These are phyloP conservation scores for Callocephalon fimbriatum DNA, from an alignment of 2,113 vertebrate genomes.

Conservation along the genomic window DNA sequence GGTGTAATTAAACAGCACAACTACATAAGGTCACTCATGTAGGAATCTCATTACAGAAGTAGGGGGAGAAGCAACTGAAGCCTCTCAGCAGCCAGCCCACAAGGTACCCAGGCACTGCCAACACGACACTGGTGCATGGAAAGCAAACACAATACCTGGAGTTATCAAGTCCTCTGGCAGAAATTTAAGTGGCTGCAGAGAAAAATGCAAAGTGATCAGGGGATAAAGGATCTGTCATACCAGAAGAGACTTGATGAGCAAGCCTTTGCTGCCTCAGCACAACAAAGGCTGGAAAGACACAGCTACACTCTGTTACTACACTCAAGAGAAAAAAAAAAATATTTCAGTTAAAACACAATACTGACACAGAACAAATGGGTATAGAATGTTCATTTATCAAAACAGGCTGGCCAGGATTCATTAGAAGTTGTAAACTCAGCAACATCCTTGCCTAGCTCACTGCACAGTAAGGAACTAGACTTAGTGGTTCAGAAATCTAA, in stretches of 20 bases:
- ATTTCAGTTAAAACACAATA: not conserved
- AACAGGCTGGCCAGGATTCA: not conserved
- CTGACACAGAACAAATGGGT: not conserved
- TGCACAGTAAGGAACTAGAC: not conserved
- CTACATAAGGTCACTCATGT: not conserved
- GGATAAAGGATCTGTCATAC: not conserved
- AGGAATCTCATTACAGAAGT: not conserved
- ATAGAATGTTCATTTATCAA: not conserved
- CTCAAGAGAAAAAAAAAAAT: not conserved
- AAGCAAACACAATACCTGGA: accelerated
- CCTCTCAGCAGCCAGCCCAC: not conserved
- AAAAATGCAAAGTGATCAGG: accelerated
- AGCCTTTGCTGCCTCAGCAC: not conserved
- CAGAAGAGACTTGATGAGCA: not conserved
- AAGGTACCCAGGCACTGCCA: accelerated
- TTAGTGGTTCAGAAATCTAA: not conserved
- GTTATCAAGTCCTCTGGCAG: not conserved
- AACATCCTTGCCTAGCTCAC: not conserved
- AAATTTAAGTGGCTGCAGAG: not conserved
- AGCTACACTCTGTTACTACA: not conserved
- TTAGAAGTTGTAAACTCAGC: not conserved
- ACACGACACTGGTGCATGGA: accelerated
- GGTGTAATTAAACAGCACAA: not conserved
- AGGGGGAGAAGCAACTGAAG: not conserved
- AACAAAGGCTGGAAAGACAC: not conserved